Percentiles rank a stretch among this genome's conserved stretches.
phyloP scores from a whole-genome alignment of 2,797 vertebrate genomes.

The Sebastes paucispinis region DNA sequence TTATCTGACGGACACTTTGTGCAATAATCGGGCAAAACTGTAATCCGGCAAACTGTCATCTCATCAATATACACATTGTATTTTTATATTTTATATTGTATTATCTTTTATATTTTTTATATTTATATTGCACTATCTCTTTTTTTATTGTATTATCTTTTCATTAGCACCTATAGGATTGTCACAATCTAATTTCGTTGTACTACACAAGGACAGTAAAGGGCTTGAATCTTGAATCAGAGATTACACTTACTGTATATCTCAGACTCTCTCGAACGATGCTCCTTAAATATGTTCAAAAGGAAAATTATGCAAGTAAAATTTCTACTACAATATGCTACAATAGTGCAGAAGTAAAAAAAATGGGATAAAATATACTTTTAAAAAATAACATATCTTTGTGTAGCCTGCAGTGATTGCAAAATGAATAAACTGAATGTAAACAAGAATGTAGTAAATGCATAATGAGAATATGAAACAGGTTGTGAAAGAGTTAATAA shows the following conservation, averaged over 20 bases:
- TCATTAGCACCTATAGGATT: no score
- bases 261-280: not conserved
- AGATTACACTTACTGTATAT: not conserved
- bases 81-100: no score
- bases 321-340: fast-evolving
- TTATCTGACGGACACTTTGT: no score
- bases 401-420: not conserved
- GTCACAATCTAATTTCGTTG: no score
- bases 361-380: not conserved
- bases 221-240: not conserved
- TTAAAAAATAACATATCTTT: no score
- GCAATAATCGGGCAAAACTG: no score
- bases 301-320: not conserved
- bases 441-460: not conserved
- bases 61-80: no score
- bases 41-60: no score
- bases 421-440: not conserved
- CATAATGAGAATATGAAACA: not conserved
- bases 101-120: no score
- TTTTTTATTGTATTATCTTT: no score
- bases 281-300: not conserved
- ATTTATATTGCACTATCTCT: no score
- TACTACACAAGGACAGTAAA: no score
- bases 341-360: not conserved
- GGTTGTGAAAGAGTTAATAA: not conserved